Conservation (phyloP, 2,113 vertebrate species). For the Columba janthina region DNA sequence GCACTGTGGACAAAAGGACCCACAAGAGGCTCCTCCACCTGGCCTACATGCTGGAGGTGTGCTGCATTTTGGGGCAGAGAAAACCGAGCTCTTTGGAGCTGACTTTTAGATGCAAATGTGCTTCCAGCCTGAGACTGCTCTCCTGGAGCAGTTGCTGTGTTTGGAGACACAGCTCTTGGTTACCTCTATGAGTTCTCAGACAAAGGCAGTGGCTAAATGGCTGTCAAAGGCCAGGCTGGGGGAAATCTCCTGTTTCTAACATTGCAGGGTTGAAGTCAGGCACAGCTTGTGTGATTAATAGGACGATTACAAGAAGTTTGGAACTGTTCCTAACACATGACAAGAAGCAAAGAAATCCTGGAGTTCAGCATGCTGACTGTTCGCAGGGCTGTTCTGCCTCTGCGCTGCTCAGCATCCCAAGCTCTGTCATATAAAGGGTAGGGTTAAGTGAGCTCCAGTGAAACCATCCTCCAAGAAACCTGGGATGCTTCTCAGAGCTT, state of each 20-base stretch:
- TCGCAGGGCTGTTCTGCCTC: not conserved
- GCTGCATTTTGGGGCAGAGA: not conserved
- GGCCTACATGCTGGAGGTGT: not conserved
- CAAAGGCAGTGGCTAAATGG: not conserved
- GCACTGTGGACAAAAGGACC: not conserved
- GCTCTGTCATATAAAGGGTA: not conserved
- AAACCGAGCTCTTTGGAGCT: not conserved
- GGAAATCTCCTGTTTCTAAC: not conserved
- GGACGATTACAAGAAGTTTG: not conserved
- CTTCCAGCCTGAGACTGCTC: not conserved
- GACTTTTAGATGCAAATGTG: not conserved
- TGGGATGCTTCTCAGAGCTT: conserved; percentile 8
- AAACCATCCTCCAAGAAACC: not conserved
- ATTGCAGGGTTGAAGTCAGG: not conserved
- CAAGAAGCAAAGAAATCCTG: not conserved
- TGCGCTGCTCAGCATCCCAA: not conserved
- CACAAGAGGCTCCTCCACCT: not conserved
- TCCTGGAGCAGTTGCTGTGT: no score
- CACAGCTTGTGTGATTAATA: no score
- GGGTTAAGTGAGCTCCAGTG: not conserved
- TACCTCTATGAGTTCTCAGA: not conserved
- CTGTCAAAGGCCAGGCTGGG: not conserved
- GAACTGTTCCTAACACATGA: not conserved
- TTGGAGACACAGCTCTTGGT: not conserved
- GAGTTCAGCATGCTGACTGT: not conserved